Base-by-base conservation (phyloP, 2,113 vertebrate genomes). In the Thunnus maccoyii region DNA sequence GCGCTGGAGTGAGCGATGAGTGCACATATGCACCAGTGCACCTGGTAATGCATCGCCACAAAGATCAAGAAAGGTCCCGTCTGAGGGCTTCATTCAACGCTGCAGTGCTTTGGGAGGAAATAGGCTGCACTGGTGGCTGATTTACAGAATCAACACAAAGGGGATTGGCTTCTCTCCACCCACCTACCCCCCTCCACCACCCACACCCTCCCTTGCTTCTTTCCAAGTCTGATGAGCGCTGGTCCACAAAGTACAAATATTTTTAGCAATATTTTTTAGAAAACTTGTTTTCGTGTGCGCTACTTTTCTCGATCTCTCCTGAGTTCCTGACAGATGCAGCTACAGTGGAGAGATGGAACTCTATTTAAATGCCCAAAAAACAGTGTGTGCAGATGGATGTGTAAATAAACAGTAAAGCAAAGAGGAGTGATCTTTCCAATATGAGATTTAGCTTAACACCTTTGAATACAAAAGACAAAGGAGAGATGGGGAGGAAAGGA, bases 31-130 rank as follows among this genome's bases (percentile, higher is more conserved):
- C 92, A 91, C 90, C 87, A 90, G 83, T 91, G 92, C 90, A 72
- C 86, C 86, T 90, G 90, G 83, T 91, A 93, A 93, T 92, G 90
- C 92, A 82, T 90, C 73, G 86, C 80, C 90, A 76, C 86, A 89
- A 61, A 92, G 92, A 92, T 93, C 90, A 87, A 89, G 88, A 92
- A 90, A 91, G 89, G 90, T 88, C 88, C 79, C 67, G 68, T 90
- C 87, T 87, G 85, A 90, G 87, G 86, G 87, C 88, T 93, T 92
- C 89, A 89, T 90, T 90, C 86, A 90, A 78, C 61, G 86, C 83
- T 74, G 88, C 89, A 84, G 78, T 80, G 89, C 89, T 91, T 84
- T 86, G 76, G 78, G 81, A 78, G 78, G 88, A 91, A 91, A 87
- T 84, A 82, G 86, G 83, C 84, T 88, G 84, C 86, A 75, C 77